Evolutionary conservation across 2,113 vertebrate species (phyloP), one percentile per base, ranked within the genome.

Genomic region (Saccopteryx leptura): DNA sequence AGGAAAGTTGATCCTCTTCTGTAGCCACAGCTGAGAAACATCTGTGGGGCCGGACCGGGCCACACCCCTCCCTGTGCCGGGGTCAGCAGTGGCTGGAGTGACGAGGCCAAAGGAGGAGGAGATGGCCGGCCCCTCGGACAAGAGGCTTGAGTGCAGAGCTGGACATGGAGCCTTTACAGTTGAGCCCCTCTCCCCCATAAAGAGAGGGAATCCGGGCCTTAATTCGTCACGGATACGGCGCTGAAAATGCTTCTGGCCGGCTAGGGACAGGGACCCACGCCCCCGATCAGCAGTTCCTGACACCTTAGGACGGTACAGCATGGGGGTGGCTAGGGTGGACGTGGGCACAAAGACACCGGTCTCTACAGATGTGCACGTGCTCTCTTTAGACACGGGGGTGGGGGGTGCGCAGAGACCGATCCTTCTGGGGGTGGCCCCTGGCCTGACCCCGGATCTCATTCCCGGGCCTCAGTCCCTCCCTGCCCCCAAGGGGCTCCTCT

Each of bases 291-390:
- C 50, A 46, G 71, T 2, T 39, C 50, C 71, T 50, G 1, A 19
- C 3, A 11, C 26, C 21, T 23, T 5, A 46, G 80, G 52, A 24
- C 0, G 0, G 9, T 1, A 11, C 68, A 21, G 21, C 13, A 3
- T 3, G 8, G 26, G 80, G 28, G 52, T 39, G 75, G 10, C 56
- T 12, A 6, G 11, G 86, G 48, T 0, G n/a, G 21, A 48, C 10
- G 7, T 4, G 1, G 21, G 31, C 39, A 39, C 39, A 39, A 2
- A 39, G 39, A 39, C 39, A 39, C 39, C 39, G 39, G 39, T 39
- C 39, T 39, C 39, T 3, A 39, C 52, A 71, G 23, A 65, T 0
- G 4, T 4, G n/a, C 66, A 24, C 13, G 0, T 0, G 0, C 31
- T n/a, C 23, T n/a, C 69, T 68, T 23, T 7, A 33, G 23, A 50